These are phyloP conservation scores for Leucophora obtusa DNA, from an alignment of 2,888 invertebrate genomes.

Conservation along the genomic window DNA sequence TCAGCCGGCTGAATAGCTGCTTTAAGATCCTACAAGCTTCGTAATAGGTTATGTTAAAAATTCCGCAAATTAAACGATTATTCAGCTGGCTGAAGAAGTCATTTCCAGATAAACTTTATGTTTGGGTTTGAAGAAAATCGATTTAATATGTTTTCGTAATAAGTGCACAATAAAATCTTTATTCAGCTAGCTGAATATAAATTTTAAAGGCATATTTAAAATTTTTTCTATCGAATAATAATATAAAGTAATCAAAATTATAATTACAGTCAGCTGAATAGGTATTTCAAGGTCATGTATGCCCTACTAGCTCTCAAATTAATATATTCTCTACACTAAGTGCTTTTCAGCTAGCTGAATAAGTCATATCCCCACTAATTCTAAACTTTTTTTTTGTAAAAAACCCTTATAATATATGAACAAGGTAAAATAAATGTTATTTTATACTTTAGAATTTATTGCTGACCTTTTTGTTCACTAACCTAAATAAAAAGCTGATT, in stretches of 20 bases:
- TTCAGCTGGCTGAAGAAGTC: conserved; percentile 5
- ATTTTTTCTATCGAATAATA: not conserved
- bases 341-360: too few relatives aligned
- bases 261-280: not conserved
- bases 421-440: not conserved
- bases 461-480: not conserved
- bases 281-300: too few relatives aligned
- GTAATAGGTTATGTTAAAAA: too few relatives aligned
- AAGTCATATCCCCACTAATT: too few relatives aligned
- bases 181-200: conserved; percentile 13
- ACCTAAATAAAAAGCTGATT: conserved; percentile 19
- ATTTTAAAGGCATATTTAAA: not conserved
- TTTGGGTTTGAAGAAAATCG: not conserved
- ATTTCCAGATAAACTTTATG: not conserved
- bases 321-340: too few relatives aligned
- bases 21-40: not conserved
- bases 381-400: not conserved
- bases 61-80: not conserved
- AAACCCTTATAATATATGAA: not conserved
- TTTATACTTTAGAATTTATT: not conserved
- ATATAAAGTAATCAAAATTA: not conserved
- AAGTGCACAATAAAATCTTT: not conserved
- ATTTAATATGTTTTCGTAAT: too few relatives aligned
- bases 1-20: conserved; percentile 16
- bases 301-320: too few relatives aligned